A percentile compares a stretch with the other conserved stretches of the same genome.
These are phyloP conservation scores for Schrankia costaestrigalis DNA, from an alignment of 2,888 invertebrate genomes.

Conservation along the genomic window DNA sequence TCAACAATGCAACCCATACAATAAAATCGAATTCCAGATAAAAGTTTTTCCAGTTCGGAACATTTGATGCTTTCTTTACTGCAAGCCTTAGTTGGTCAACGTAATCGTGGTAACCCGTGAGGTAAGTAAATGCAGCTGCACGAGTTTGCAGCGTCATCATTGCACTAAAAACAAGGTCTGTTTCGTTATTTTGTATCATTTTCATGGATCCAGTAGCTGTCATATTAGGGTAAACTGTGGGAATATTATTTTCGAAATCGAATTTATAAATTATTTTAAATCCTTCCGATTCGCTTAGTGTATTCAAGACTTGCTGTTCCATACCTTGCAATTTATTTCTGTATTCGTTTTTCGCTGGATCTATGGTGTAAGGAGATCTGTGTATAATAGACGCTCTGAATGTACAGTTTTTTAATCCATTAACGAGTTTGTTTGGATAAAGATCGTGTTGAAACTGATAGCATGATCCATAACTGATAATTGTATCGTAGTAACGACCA, in stretches of 20 bases:
- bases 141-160: slow-evolving; percentile 21
- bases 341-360: slow-evolving; percentile 3
- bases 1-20: slow-evolving; percentile 40
- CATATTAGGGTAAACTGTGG: slow-evolving; percentile 13
- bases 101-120: slow-evolving; percentile 36
- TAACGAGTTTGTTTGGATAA: slow-evolving; percentile 2
- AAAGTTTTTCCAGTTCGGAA: slow-evolving; percentile 37
- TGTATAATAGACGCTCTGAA: neutral
- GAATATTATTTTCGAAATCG: neutral
- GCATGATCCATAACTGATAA: slow-evolving; percentile 1
- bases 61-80: slow-evolving; percentile 34
- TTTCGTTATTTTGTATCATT: slow-evolving; percentile 28
- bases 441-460: neutral
- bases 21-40: slow-evolving; percentile 38
- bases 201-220: slow-evolving; percentile 20
- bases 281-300: slow-evolving; percentile 4
- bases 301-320: slow-evolving; percentile 7
- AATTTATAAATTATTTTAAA: slow-evolving; percentile 4
- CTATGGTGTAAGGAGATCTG: neutral
- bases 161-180: slow-evolving; percentile 30
- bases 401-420: slow-evolving; percentile 1
- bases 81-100: slow-evolving; percentile 38
- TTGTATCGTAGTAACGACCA: neutral
- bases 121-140: slow-evolving; percentile 32
- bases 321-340: slow-evolving; percentile 5